Evolutionary conservation across 2,113 vertebrate genomes (phyloP), one percentile per base, ranked within the genome.

Genomic region (Megaleporinus macrocephalus): DNA sequence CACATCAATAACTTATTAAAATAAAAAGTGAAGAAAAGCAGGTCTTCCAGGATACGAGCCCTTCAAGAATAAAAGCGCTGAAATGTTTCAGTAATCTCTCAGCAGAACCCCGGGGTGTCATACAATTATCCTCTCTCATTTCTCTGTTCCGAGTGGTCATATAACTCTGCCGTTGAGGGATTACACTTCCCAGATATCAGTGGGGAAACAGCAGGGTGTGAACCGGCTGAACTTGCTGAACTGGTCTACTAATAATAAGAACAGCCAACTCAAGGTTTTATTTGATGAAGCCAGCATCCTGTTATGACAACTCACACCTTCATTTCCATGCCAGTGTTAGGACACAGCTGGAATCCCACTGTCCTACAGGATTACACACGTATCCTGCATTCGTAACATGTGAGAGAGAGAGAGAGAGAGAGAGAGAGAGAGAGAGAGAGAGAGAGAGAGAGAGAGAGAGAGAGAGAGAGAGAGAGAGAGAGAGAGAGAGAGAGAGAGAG

Each of bases 111-210:
- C 14, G 5, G 11, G 69, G 33, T 71, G 59, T 15, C 47, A 33
- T 63, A 63, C 27, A 80, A 51, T 65, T 53, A 75, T 69, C 29
- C 73, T 62, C 55, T 75, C 33, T 61, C 51, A 69, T 59, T 69
- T 30, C 33, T 61, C 24, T 24, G 49, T 76, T 76, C 80, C 69
- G 13, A 47, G 63, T 30, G 51, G 49, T 27, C 72, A 69, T 24
- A 44, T 51, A 4, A 76, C 12, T 24, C 16, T 41, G 24, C 66
- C 4, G 66, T 11, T 29, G 20, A 65, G 61, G 57, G 26, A 62
- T 73, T 49, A 18, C 16, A 47, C 72, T 44, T 66, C 59, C 22
- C n/a, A 5, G 12, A 51, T 53, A 33, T 73, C 70, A 51, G 4
- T n/a, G 0, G n/a, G 44, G 36, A 70, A n/a, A 47, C 44, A 73